Percentiles rank a stretch among this genome's conserved stretches.
Evolutionary conservation across 2,797 vertebrate species (phyloP).

Genomic region (Notolepis coatsorum): DNA sequence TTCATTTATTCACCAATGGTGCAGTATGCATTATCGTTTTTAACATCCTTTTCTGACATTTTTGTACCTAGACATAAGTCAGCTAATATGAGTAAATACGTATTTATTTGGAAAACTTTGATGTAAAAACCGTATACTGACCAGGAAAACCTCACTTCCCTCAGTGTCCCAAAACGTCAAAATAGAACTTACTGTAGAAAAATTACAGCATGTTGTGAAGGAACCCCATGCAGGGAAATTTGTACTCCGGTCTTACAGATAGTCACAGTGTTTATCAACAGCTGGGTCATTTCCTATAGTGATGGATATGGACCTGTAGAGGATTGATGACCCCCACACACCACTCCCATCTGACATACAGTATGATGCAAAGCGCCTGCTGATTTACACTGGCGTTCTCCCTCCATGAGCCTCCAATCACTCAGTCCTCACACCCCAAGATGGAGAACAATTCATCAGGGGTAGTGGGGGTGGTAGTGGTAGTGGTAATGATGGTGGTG

Average conservation of each 20-base stretch:
- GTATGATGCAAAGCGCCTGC: conserved; percentile 62
- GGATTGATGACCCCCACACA: conserved; percentile 52
- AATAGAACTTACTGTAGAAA: too few relatives aligned
- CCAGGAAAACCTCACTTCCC: too few relatives aligned
- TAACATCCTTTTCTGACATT: too few relatives aligned
- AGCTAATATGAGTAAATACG: too few relatives aligned
- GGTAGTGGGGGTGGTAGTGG: conserved; percentile 21
- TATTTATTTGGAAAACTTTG: too few relatives aligned
- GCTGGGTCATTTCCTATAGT: conserved; percentile 58
- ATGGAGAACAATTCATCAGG: conserved; percentile 59
- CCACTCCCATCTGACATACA: conserved; percentile 47
- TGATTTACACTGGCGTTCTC: conserved; percentile 67
- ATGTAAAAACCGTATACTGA: too few relatives aligned
- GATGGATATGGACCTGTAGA: conserved; percentile 62
- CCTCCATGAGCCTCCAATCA: conserved; percentile 52
- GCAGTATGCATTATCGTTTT: too few relatives aligned
- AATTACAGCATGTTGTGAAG: too few relatives aligned
- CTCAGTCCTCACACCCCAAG: conserved; percentile 47
- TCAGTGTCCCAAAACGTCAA: too few relatives aligned
- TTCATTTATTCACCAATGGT: conserved; percentile 20
- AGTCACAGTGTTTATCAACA: conserved; percentile 50
- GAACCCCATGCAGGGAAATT: conserved; percentile 27
- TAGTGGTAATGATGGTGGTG: conserved; percentile 17
- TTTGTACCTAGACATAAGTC: too few relatives aligned
- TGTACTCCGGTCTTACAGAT: conserved; percentile 20